Conservation (phyloP, 2,888 invertebrate genomes). For the Dermolepida albohirtum region DNA sequence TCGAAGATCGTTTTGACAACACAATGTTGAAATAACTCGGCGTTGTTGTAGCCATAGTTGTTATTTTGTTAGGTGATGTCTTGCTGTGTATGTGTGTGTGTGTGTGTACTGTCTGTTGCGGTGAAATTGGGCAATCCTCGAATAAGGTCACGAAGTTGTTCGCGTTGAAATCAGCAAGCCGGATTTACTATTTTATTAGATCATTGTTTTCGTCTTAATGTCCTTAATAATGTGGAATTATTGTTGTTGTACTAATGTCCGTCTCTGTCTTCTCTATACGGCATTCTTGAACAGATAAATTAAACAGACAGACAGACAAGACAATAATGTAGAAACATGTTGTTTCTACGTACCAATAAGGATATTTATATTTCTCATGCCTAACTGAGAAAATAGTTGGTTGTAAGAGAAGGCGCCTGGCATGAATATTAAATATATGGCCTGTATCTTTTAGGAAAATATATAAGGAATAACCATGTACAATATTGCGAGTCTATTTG, state of each 20-base stretch:
- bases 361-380: constrained; percentile 19
- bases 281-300: constrained; percentile 21
- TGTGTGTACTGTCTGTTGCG: constrained; percentile 11
- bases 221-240: constrained; percentile 34
- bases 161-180: constrained; percentile 29
- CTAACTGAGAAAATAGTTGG: constrained; percentile 15
- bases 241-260: constrained; percentile 26
- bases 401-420: constrained; percentile 1
- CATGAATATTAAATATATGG: not conserved
- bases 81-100: constrained; percentile 26
- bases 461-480: no score
- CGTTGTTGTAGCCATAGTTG: constrained; percentile 9
- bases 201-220: constrained; percentile 36
- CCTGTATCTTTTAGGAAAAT: not conserved
- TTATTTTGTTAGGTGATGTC: constrained; percentile 25
- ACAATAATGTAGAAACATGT: constrained; percentile 28
- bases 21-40: constrained; percentile 32
- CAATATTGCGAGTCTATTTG: no score
- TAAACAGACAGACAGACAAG: constrained; percentile 25
- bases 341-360: constrained; percentile 8
- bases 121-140: constrained; percentile 35
- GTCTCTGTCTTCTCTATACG: constrained; percentile 26
- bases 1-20: constrained; percentile 34
- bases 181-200: constrained; percentile 38
- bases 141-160: constrained; percentile 34